Percentiles rank a stretch among this genome's conserved stretches.
phyloP scores from a whole-genome alignment of 2,888 invertebrate genomes.

The Stenotaenia linearis region DNA sequence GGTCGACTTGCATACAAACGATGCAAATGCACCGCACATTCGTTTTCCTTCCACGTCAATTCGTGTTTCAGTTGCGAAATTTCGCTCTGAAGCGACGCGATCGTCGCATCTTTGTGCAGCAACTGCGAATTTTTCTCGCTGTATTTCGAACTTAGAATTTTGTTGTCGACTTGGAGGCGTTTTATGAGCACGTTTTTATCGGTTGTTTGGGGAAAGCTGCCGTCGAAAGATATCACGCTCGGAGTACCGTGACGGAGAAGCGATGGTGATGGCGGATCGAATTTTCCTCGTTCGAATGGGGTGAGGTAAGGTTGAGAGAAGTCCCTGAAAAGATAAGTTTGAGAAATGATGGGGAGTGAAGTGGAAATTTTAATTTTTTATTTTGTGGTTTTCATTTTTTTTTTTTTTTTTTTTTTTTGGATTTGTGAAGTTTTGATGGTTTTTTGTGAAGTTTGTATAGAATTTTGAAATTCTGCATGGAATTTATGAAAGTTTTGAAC shows the following conservation, averaged over 20 bases:
- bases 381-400: too few relatives aligned
- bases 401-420: too few relatives aligned
- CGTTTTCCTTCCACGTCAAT: slow-evolving; percentile 19
- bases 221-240: background rate
- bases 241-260: background rate
- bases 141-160: background rate
- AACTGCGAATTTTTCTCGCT: background rate
- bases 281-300: background rate
- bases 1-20: too few relatives aligned
- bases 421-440: too few relatives aligned
- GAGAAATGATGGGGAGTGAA: too few relatives aligned
- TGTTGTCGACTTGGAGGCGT: background rate
- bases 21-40: slow-evolving; percentile 9
- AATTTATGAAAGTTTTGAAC: too few relatives aligned
- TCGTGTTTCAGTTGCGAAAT: slow-evolving; percentile 15
- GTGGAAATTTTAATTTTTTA: too few relatives aligned
- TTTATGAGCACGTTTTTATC: slow-evolving; percentile 17
- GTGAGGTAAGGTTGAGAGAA: too few relatives aligned
- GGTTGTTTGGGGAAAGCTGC: background rate
- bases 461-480: too few relatives aligned
- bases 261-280: background rate
- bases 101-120: background rate
- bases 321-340: background rate
- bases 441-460: too few relatives aligned
- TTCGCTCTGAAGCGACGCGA: slow-evolving; percentile 12